Base-by-base conservation (phyloP, 2,888 invertebrate genomes). In the Pegoplata infirma region DNA sequence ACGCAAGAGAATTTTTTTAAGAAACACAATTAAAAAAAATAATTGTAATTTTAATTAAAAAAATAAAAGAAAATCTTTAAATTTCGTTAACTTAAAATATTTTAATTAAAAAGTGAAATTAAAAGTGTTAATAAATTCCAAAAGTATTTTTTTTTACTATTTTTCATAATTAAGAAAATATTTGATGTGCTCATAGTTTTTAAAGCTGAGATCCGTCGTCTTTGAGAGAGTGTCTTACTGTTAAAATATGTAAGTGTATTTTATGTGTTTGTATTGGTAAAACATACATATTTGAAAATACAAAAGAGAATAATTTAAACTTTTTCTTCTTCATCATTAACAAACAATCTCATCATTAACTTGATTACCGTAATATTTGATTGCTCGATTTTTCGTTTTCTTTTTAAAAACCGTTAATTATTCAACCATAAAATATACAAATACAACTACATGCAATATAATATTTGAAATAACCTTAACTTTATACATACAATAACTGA, bases 121-220 rank as follows among this genome's bases (percentile, higher is more conserved):
- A 56, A 75, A 71, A 75, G 58, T 75, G 63, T 58, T 58, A 25
- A 32, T 67, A 67, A 66, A 71, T 46, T 32, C 59, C 32, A 17
- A 63, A 69, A 69, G 40, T 16, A 49, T 49, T 40, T 68, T 64
- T 32, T 59, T 58, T 46, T 72, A 40, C 61, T 46, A 40, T 63
- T 51, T 46, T 19, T 36, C 10, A 32, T 14, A 8, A 21, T 10
- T n/a, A 55, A 55, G 36, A 7, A 55, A 56, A 17, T 10, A 32
- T 10, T 63, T 63, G 28, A 55, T 55, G 46, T 71, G 46, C 5
- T 72, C 51, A 69, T 69, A 32, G 25, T 25, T 51, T 40, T 40
- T 12, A 12, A 5, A 40, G 12, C 25, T 6, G 25, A 23, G 47
- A 17, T 28, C 5, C 10, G 32, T 7, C 10, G 32, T 32, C 49